These are phyloP conservation scores for Notothenia rossii DNA, from an alignment of 2,113 vertebrate genomes.

Conservation along the genomic window DNA sequence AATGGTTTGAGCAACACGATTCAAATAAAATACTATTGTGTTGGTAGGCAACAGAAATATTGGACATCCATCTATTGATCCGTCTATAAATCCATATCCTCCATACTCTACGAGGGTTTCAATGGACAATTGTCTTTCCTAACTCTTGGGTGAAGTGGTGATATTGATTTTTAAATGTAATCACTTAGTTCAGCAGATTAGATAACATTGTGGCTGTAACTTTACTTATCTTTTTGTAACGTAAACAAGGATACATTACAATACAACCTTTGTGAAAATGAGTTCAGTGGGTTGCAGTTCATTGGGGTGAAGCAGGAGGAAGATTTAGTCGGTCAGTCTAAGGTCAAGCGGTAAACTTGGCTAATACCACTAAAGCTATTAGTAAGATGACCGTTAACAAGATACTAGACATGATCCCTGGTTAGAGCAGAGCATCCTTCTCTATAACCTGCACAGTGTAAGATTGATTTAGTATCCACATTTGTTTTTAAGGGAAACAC, in stretches of 20 bases:
- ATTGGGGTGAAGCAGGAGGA: constrained; percentile 23
- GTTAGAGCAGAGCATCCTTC: background rate
- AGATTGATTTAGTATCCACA: background rate
- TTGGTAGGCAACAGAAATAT: background rate
- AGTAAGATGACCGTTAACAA: constrained; percentile 41
- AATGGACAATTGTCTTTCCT: background rate
- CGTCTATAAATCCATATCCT: background rate
- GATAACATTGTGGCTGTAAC: background rate
- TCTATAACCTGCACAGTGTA: background rate
- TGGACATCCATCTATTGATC: background rate
- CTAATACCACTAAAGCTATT: constrained; percentile 55
- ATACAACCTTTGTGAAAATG: background rate
- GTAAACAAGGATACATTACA: background rate
- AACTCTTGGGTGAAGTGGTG: constrained; percentile 1
- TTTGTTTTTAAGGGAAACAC: background rate
- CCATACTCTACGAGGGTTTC: background rate
- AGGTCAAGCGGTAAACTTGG: constrained; percentile 46
- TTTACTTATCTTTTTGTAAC: background rate
- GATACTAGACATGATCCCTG: constrained; percentile 13
- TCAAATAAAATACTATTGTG: background rate
- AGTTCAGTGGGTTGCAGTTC: constrained; percentile 31
- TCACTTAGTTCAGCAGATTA: background rate
- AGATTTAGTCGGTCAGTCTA: constrained; percentile 28
- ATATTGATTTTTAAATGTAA: constrained; percentile 47
- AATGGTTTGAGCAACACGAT: background rate